These are phyloP conservation scores for Onychostruthus taczanowskii DNA, from an alignment of 2,113 vertebrate species.

Conservation along the genomic window DNA sequence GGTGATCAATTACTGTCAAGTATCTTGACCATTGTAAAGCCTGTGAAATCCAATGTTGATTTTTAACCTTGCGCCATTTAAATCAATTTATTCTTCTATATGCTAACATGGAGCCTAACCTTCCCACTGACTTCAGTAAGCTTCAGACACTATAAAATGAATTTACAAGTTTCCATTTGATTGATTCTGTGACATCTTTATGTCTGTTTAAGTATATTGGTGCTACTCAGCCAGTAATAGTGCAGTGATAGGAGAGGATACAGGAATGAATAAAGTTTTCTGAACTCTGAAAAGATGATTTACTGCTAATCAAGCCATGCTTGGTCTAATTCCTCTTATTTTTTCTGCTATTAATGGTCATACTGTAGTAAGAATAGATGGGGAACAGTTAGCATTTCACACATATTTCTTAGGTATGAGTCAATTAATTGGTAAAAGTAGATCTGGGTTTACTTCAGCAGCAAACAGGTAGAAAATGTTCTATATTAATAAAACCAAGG, in stretches of 20 bases:
- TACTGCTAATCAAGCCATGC: neutral
- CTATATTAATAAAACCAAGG: neutral
- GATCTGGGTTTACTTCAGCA: neutral
- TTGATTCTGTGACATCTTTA: neutral
- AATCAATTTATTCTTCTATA: slow-evolving; percentile 23
- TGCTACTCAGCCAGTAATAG: neutral
- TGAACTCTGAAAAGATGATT: neutral
- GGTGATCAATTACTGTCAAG: neutral
- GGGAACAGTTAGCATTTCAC: neutral
- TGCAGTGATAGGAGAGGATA: neutral
- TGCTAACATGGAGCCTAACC: neutral
- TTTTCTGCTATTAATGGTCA: neutral
- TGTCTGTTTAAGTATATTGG: neutral
- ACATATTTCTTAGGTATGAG: neutral
- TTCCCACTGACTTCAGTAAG: neutral
- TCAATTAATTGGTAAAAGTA: neutral
- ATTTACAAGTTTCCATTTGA: neutral
- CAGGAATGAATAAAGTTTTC: neutral
- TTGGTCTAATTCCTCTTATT: neutral
- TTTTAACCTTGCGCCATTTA: neutral
- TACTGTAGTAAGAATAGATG: neutral
- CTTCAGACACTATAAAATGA: neutral
- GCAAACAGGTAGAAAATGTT: neutral
- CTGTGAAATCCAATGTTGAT: neutral
- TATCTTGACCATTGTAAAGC: neutral